Base-by-base conservation (phyloP, 2,113 vertebrate genomes). In the Apodemus sylvaticus region DNA sequence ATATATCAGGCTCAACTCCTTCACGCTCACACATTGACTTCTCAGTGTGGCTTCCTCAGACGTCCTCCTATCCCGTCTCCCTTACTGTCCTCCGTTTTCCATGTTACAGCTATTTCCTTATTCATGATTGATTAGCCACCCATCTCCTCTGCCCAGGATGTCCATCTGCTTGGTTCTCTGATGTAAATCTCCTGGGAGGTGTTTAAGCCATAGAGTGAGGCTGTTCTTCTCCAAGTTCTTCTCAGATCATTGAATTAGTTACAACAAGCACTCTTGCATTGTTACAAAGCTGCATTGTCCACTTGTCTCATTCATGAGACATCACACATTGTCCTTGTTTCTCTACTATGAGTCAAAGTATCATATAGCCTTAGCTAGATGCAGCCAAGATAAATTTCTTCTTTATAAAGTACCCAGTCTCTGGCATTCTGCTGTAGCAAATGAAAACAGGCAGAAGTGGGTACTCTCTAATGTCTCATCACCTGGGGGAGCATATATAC, bases 1-100 rank as follows among this genome's bases (percentile, higher is more conserved):
- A 5, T 0, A 3, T 20, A 12, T 0, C 4, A 0, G 2, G 5
- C 68, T 86, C 73, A 31, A 22, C 8, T 26, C 29, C 55, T n/a
- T 31, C 26, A 12, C 2, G 2, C n/a, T 11, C 10, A 20, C 10
- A 5, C 2, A 22, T 10, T n/a, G 3, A 36, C 66, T 36, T 48
- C 66, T 71, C 62, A 48, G 39, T 48, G 16, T 48, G 60, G 3
- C 34, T 48, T 66, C 29, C 17, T 86, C 42, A 31, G 86, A 8
- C 22, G 7, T 13, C 12, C 24, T 51, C n/a, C 24, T 31, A 53
- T 20, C 39, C 71, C 10, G 1, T 12, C 19, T 39, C 1, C 55
- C 60, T 64, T 34, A 7, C 6, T 9, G 16, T 26, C 19, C 53
- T 42, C 53, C 34, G 1, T n/a, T 79, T 78, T 17, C 58, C 34